Base-by-base conservation (phyloP, 2,888 invertebrate genomes). In the Beris chalybata region DNA sequence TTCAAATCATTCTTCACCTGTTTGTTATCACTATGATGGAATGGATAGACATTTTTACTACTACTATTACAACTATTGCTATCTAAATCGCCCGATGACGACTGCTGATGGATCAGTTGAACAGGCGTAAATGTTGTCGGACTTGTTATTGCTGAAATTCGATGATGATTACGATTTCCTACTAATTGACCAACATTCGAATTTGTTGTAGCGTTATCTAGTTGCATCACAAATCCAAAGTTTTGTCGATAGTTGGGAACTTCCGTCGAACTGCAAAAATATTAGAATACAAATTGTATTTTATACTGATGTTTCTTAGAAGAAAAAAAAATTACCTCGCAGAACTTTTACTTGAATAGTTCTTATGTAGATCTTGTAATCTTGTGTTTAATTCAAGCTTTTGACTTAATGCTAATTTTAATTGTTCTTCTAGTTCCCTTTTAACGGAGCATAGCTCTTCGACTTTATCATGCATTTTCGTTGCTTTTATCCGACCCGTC, bases 401-500 rank as follows among this genome's bases (percentile, higher is more conserved):
- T 73, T 85, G 84, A 71, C 82, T 81, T 75, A 85, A 80, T 64
- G 85, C 85, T 73, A 83, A 77, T 71, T 82, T 83, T 32, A 87
- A 79, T 76, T 86, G 86, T 71, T 86, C 85, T 75, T 87, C 86
- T 71, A 87, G 79, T 72, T 86, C 85, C 63, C 83, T 82, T 75
- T 86, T 86, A 68, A 85, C 82, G 63, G 78, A 77, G 54, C 83
- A 79, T 70, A 89, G 77, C 66, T 85, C 83, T 67, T 86, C 85
- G 69, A 90, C 75, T 74, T 89, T 86, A 69, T 86, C 84, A 72
- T 86, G 86, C 71, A 90, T 82, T 72, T 88, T 84, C 67, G 86
- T 85, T 32, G 88, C 86, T 72, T 87, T 86, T 5, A 87, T 85
- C 59, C 87, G 82, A 54, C 87, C 86, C 57, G 89, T 86, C 71